Base-by-base conservation (phyloP, 2,113 vertebrate species). In the Otocyon megalotis region DNA sequence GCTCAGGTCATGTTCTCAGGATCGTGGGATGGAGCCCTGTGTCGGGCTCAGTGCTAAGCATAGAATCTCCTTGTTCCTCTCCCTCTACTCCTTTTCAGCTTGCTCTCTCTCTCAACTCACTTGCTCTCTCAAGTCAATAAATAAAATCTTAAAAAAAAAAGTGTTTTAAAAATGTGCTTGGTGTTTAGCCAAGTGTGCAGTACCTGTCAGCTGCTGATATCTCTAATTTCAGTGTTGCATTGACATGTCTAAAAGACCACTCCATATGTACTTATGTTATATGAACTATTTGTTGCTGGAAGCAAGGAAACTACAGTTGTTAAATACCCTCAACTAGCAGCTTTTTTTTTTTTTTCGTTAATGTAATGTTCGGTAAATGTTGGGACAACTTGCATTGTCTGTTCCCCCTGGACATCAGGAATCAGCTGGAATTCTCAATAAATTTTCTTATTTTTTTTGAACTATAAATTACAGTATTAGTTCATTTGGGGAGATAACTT, bases 391-490 rank as follows among this genome's bases (percentile, higher is more conserved):
- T 94, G 8, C 8, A 28, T 84, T 65, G 58, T 92, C n/a, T 84
- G 20, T 92, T 96, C 67, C 77, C 67, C 80, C 32, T 60, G 50
- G 54, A 80, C 26, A 77, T 74, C 89, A 79, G 37, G 60, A 90
- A 93, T 71, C 93, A 92, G 28, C 9, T 67, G 81, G 30, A 96
- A 98, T 26, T 9, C 32, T 90, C 10, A 94, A 22, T 94, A 97
- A 96, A 96, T 96, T 69, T 85, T 93, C 10, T 63, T 88, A 3
- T n/a, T 93, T 58, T 14, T 16, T 72, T 95, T 95, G 58, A 22
- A 60, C 93, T 97, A 89, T 96, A 96, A 96, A 96, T 96, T 97
- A 93, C 97, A 92, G 20, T 77, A 77, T 63, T 48, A 58, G 63
- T 62, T 94, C n/a, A 82, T 97, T 96, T 96, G 91, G 74, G 63